phyloP scores from a whole-genome alignment of 2,797 vertebrate genomes.

The Acridotheres tristis region DNA sequence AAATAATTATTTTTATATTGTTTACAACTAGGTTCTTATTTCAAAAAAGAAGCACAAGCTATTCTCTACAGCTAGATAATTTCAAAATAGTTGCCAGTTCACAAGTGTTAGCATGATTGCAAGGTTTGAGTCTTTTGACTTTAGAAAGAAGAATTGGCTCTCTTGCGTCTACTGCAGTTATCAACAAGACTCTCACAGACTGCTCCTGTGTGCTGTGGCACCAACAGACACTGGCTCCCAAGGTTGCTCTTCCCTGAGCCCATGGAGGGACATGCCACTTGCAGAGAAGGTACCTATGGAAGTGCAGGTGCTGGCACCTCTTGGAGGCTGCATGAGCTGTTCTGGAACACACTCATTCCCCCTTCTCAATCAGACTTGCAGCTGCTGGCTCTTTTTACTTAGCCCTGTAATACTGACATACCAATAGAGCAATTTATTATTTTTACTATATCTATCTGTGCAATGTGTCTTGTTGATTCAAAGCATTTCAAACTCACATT shows the following conservation, averaged over 20 bases:
- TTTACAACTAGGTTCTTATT: conserved; percentile 39
- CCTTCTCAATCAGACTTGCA: background rate
- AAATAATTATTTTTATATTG: conserved; percentile 34
- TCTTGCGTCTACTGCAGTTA: background rate
- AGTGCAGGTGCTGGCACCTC: background rate
- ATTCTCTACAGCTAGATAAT: background rate
- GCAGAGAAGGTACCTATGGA: background rate
- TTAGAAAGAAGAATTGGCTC: background rate
- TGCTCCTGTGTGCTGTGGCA: background rate
- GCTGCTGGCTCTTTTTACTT: background rate
- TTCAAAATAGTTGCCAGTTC: background rate
- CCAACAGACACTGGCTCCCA: background rate
- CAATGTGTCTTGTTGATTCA: conserved; percentile 39
- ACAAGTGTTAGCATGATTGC: background rate
- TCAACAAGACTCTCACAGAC: background rate
- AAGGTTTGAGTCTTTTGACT: background rate
- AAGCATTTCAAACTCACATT: conserved; percentile 68
- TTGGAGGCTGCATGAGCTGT: background rate
- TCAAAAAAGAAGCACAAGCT: conserved; percentile 26
- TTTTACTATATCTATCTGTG: background rate
- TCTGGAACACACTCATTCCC: background rate
- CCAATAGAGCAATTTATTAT: background rate
- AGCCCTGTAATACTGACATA: background rate
- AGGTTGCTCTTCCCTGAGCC: background rate
- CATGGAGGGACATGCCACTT: background rate